Base-by-base conservation (phyloP, 92 coral and sea anemone genomes). In the Galaxea fascicularis region DNA sequence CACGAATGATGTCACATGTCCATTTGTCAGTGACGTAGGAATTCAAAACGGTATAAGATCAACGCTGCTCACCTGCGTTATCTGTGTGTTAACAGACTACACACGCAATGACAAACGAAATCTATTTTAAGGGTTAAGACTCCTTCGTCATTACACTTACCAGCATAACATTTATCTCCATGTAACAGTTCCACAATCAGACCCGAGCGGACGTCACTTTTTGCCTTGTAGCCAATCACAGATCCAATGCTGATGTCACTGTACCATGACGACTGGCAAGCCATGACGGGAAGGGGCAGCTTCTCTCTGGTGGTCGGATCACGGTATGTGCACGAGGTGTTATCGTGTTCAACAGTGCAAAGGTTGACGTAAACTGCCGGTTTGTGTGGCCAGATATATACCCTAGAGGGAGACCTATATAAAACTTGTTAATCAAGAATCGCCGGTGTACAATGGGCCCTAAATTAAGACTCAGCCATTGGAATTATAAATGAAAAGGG, bases 291-390 rank as follows among this genome's bases (percentile, higher is more conserved):
- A 31, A 85, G 89, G 65, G 92, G 89, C 15, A 31, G 17, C 39
- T 70, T 65, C 12, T 26, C 14, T 9, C 80, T 64, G 0, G 71
- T 30, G 12, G 31, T 4, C 41, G 59, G 15, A 49, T 80, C 75
- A 26, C 76, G 83, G 21, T 27, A 21, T 3, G 82, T 68, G 65
- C 98, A 94, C 7, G 98, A 92, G 8, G 76, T 79, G 84, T 94
- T 94, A 52, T 94, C 98, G 71, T 94, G 98, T 4, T 89, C 41
- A 28, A 81, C 63, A 4, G 98, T 87, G 71, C 98, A 94, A 13
- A 92, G 80, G 73, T 94, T 94, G 21, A 94, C 67, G 73, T 84
- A 81, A 60, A 84, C 52, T 26, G 74, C 17, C 13, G 41, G 74
- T 18, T 44, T 26, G 64, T 75, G 77, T 0, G 95, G 95, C 83